These are phyloP conservation scores for Ceyx margarethae DNA, from an alignment of 2,113 vertebrate species.

Conservation along the genomic window DNA sequence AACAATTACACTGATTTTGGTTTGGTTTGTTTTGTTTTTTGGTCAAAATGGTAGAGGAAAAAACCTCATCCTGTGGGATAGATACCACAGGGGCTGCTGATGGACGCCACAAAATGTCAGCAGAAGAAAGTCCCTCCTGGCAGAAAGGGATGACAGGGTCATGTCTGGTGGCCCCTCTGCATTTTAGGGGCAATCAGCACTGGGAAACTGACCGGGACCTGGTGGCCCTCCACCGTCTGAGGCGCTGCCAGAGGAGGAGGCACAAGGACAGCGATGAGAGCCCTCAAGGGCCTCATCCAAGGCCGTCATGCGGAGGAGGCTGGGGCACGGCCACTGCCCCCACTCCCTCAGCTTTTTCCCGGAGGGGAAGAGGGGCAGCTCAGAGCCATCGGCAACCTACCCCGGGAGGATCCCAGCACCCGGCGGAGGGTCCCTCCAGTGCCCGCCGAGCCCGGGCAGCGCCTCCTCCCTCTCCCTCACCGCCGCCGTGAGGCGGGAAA, in stretches of 20 bases:
- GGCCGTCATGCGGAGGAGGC: rapidly evolving
- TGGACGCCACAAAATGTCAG: slow-evolving; percentile 8
- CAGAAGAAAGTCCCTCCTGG: rapidly evolving
- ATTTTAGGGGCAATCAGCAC: rapidly evolving
- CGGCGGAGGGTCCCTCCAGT: background rate
- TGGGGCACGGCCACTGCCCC: rapidly evolving
- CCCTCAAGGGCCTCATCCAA: background rate
- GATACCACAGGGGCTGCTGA: rapidly evolving
- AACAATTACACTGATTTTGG: background rate
- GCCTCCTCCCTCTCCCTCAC: background rate
- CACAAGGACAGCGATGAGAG: background rate
- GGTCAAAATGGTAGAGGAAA: rapidly evolving
- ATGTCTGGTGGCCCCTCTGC: too few relatives aligned
- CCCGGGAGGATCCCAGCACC: background rate
- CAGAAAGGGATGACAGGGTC: rapidly evolving
- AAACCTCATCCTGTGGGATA: rapidly evolving
- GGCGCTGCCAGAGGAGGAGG: background rate
- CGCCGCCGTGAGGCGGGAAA: background rate
- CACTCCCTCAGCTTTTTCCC: background rate
- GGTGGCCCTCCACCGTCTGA: background rate
- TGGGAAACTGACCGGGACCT: background rate
- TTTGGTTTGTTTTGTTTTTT: too few relatives aligned
- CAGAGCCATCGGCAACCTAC: background rate
- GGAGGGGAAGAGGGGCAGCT: too few relatives aligned
- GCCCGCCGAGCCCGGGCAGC: too few relatives aligned